Conservation (phyloP, 53 echinoderm and acorn worm species). For the Echinarachnius parma region DNA sequence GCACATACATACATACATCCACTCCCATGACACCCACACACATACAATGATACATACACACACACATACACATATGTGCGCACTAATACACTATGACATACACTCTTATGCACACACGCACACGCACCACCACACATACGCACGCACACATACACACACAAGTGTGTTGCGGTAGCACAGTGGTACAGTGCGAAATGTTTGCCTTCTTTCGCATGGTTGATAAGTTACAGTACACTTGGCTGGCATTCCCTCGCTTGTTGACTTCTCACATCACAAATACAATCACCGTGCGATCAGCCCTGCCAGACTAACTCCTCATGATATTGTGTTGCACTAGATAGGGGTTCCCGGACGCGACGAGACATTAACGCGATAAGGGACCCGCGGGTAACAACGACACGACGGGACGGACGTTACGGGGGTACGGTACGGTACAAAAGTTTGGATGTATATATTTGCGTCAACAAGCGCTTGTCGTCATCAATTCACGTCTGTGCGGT, state of each 20-base stretch:
- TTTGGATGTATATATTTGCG: conserved; percentile 19
- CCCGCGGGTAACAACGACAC: not conserved
- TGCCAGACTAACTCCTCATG: too few relatives aligned
- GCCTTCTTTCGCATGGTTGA: conserved; percentile 4
- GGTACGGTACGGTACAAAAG: not conserved
- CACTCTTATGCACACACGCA: not conserved
- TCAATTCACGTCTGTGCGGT: conserved; percentile 23
- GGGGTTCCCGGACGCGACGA: too few relatives aligned
- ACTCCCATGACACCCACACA: not conserved
- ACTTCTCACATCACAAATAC: too few relatives aligned
- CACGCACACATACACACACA: conserved; percentile 21
- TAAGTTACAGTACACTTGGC: conserved; percentile 33
- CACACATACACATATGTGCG: too few relatives aligned
- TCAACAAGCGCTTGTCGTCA: conserved; percentile 30
- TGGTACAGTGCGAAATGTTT: too few relatives aligned
- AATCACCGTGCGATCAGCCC: too few relatives aligned
- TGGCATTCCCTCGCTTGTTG: too few relatives aligned
- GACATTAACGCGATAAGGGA: too few relatives aligned
- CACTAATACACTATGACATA: too few relatives aligned
- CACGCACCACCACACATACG: not conserved
- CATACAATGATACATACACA: not conserved
- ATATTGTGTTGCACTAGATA: too few relatives aligned
- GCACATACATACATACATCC: not conserved
- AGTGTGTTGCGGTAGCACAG: too few relatives aligned
- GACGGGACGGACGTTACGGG: not conserved